Percentiles rank a stretch among this genome's conserved stretches.
Conservation (phyloP, 2,113 vertebrate genomes). For the Eulacestoma nigropectus region DNA sequence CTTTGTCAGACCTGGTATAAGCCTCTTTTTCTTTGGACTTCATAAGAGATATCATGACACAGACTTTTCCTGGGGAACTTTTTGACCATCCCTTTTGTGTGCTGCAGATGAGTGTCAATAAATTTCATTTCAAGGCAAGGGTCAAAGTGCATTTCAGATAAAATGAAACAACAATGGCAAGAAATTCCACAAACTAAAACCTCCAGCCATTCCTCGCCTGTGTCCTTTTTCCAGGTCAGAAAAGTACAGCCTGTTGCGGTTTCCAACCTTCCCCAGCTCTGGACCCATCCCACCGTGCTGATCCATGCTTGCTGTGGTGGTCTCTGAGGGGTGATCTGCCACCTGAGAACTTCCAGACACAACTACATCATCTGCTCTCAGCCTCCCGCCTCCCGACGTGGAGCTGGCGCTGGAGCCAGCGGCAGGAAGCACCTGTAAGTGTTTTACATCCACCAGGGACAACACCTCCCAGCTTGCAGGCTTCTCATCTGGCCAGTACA, state of each 20-base stretch:
- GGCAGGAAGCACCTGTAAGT: conserved; percentile 43
- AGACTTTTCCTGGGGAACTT: background rate
- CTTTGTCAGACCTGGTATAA: background rate
- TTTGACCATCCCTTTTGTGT: background rate
- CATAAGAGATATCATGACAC: background rate
- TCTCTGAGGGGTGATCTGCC: background rate
- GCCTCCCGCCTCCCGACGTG: background rate
- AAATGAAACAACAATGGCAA: background rate
- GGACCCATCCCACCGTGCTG: background rate
- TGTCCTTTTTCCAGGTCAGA: background rate
- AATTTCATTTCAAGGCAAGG: background rate
- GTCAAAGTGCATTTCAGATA: background rate
- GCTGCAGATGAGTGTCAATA: background rate
- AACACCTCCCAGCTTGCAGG: conserved; percentile 14
- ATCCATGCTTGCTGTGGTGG: background rate
- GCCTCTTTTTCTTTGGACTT: background rate
- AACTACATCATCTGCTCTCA: conserved; percentile 6
- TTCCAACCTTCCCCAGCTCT: background rate
- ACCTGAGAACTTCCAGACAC: conserved; percentile 50
- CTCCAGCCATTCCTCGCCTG: background rate
- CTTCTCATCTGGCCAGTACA: background rate
- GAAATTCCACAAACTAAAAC: background rate
- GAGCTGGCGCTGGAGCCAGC: background rate
- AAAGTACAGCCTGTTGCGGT: background rate
- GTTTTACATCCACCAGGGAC: conserved; percentile 19